A percentile compares a stretch with the other conserved stretches of the same genome.
These are phyloP conservation scores for Numenius arquata DNA, from an alignment of 2,113 vertebrate species.

Conservation along the genomic window DNA sequence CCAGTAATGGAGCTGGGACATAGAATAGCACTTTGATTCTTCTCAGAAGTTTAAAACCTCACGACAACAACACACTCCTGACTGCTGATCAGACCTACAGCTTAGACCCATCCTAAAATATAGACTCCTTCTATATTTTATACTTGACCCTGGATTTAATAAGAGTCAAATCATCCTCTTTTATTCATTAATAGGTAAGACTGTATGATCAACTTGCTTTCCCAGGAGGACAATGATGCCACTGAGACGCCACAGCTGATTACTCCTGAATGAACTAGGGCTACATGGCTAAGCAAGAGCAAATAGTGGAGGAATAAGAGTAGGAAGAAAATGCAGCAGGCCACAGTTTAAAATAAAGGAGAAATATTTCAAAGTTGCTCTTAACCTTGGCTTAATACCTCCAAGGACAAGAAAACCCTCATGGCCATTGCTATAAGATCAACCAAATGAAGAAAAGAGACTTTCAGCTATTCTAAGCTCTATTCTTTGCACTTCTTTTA, in stretches of 20 bases:
- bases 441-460: neutral
- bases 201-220: neutral
- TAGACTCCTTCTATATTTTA: neutral
- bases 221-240: neutral
- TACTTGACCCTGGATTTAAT: neutral
- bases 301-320: neutral
- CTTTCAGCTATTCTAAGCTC: neutral
- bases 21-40: neutral
- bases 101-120: neutral
- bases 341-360: neutral
- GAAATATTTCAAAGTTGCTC: neutral
- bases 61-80: neutral
- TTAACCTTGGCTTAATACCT: neutral
- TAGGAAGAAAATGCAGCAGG: neutral
- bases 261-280: neutral
- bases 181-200: neutral
- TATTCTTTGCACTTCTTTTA: neutral
- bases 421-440: neutral
- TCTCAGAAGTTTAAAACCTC: neutral
- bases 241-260: neutral
- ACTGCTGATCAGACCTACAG: neutral
- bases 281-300: neutral
- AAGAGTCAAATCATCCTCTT: neutral
- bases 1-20: neutral
- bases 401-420: neutral